Evolutionary conservation across 2,113 vertebrate species (phyloP), one percentile per base, ranked within the genome.

Genomic region (Sciurus niger): DNA sequence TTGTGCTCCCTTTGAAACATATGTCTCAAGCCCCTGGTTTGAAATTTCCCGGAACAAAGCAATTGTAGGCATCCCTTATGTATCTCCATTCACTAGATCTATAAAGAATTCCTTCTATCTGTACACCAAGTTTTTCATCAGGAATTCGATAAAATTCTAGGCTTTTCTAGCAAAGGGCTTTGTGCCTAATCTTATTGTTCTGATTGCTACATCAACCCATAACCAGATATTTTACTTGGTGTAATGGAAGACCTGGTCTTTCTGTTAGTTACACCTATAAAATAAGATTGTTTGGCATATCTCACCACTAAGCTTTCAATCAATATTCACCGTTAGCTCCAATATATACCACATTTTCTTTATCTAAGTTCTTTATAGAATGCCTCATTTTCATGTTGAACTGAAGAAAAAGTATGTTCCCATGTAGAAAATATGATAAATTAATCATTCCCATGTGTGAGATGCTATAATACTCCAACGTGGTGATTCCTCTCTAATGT

Each of bases 371-470:
- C 70, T 87, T 95, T 97, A 97, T 92, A 93, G 91, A 89, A 92
- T 97, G 96, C 97, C 88, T 94, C 79, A 94, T 98, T 97, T 98
- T 90, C 93, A 97, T 92, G 16, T 40, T 92, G 96, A 97, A 96
- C 94, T 98, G 67, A 77, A 90, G 55, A 84, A 93, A 73, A 46
- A 63, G 4, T 8, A 55, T 68, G 92, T 95, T 94, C 97, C 97
- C 97, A 96, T 95, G 94, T 96, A 91, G 93, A 98, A 98, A 97
- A 92, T 97, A 98, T 97, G 97, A 98, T 98, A 97, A 95, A 98
- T 98, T 98, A 98, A 98, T 98, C 97, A 97, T 98, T 98, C 95
- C 87, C 95, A 79, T 96, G 94, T 97, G 95, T 93, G 51, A 53
- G 87, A 77, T 96, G 93, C 96, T 0, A 30, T 93, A 95, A 60